phyloP scores from a whole-genome alignment of 2,797 vertebrate species.

The Steatocranus sp. region DNA sequence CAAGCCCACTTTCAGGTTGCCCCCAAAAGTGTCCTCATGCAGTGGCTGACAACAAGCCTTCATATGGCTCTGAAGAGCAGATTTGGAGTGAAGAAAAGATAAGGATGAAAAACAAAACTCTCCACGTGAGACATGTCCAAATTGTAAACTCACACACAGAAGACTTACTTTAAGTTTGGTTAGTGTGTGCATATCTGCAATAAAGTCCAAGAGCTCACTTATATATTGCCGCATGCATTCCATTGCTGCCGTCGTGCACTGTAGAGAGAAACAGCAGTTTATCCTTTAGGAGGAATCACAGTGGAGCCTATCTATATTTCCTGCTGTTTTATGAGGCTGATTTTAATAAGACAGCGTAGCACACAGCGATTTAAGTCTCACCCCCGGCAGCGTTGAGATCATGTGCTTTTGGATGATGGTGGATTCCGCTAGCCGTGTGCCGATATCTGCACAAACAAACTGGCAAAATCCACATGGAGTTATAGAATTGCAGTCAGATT shows the following conservation, averaged over 20 bases:
- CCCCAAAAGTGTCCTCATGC: constrained; percentile 97
- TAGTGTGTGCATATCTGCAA: constrained; percentile 98
- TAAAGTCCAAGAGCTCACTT: constrained; percentile 95
- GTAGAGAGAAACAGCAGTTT: constrained; percentile 52
- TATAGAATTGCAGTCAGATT: background rate
- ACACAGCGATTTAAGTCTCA: constrained; percentile 72
- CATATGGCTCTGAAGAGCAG: constrained; percentile 88
- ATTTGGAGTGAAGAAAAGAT: background rate
- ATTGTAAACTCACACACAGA: background rate
- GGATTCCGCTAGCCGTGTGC: constrained; percentile 93
- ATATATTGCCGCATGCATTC: constrained; percentile 95
- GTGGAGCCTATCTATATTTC: constrained; percentile 20
- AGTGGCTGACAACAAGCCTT: constrained; percentile 97
- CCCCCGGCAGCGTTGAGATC: constrained; percentile 91
- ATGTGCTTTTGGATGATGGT: constrained; percentile 98
- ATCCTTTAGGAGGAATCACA: constrained; percentile 47
- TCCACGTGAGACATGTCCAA: background rate
- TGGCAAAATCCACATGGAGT: constrained; percentile 57
- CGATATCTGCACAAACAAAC: constrained; percentile 98
- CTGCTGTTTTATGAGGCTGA: constrained; percentile 52
- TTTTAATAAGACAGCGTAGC: constrained; percentile 47
- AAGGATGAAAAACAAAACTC: background rate
- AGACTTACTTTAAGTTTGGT: constrained; percentile 92
- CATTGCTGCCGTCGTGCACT: constrained; percentile 98
- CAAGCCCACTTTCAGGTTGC: constrained; percentile 96